Base-by-base conservation (phyloP, 1,140 invertebrate genomes). In the Bombus vancouverensis region DNA sequence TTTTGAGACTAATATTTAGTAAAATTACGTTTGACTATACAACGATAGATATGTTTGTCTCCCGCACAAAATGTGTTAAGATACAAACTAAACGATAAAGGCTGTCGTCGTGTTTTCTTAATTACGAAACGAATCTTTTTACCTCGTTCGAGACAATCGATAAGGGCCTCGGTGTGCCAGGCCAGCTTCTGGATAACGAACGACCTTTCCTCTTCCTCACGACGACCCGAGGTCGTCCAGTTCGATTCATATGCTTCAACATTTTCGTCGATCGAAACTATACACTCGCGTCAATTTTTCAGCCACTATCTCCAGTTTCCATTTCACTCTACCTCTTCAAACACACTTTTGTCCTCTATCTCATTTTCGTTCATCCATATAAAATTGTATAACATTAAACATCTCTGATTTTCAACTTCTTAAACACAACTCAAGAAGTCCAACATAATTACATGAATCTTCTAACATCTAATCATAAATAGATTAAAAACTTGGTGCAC, bases 171-270 rank as follows among this genome's bases (percentile, higher is more conserved):
- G 94, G 94, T 12, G 94, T 95, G 3, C 94, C 92, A 57, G 94
- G 95, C 95, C 95, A 95, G 84, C 94, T 95, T 86, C 92, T 93
- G 44, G 94, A 93, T 42, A 94, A 91, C 32, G 93, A 94, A 25
- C 95, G 92, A 66, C 94, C 94, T 81, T 92, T 92, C 82, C 91
- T 93, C 87, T 90, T 92, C 75, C 93, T 93, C 83, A 92, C 89
- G 59, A 86, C 85, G 75, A 94, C 88, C 66, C 92, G 92, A 82
- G 92, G 85, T 75, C 93, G 91, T 12, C 90, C 89, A 34, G 87
- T 91, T 77, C 92, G 86, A 73, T 88, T 89, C 77, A 89, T 90
- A 90, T 95, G 86, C 87, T 95, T 95, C 88, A 95, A 89, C 94
- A 95, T 95, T 83, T 57, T 76, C 75, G 65, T 28, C 39, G 59